Percentiles rank a stretch among this genome's conserved stretches.
phyloP scores from a whole-genome alignment of 2,888 invertebrate genomes.

The Stramonita haemastoma region DNA sequence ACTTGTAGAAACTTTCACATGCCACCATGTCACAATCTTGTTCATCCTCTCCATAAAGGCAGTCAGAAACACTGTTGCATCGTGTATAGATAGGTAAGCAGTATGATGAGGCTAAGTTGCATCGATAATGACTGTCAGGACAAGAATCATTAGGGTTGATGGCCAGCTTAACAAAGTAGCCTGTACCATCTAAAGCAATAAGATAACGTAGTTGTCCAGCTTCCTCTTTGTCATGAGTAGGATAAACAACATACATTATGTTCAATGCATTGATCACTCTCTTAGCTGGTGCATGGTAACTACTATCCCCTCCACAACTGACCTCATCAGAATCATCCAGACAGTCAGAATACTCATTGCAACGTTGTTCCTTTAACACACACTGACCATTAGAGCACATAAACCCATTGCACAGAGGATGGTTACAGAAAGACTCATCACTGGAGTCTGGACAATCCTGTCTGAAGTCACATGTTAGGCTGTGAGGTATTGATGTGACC shows the following conservation, averaged over 20 bases:
- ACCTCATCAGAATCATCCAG: slow-evolving; percentile 1
- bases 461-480: not conserved
- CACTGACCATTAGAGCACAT: slow-evolving; percentile 5
- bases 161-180: not conserved
- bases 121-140: not conserved
- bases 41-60: not conserved
- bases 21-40: not conserved
- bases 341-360: slow-evolving; percentile 9
- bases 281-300: not conserved
- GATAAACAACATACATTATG: not conserved
- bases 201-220: not conserved
- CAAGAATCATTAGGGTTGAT: not conserved
- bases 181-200: not conserved
- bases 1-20: not conserved
- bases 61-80: not conserved
- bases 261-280: not conserved
- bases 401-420: not conserved
- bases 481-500: not conserved
- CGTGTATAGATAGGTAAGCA: slow-evolving; percentile 12
- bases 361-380: not conserved
- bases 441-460: slow-evolving; percentile 1
- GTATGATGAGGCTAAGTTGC: not conserved
- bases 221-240: not conserved
- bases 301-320: not conserved
- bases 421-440: slow-evolving; percentile 11